These are phyloP conservation scores for Trachelus stipa DNA, from an alignment of 2,888 invertebrate genomes.

Conservation along the genomic window DNA sequence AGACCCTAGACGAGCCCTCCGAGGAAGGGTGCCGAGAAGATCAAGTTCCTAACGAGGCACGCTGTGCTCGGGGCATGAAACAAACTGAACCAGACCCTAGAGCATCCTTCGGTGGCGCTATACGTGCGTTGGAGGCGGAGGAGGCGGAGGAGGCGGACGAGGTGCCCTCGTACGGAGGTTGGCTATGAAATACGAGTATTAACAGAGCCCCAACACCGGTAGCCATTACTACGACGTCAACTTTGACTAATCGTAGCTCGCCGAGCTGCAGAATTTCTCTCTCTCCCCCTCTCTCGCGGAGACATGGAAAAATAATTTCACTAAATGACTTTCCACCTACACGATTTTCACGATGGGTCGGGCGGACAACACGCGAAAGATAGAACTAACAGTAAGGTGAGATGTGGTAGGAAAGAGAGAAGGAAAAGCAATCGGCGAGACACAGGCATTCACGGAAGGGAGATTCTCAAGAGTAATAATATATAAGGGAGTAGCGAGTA, in stretches of 20 bases:
- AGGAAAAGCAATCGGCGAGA: no score
- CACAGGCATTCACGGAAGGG: no score
- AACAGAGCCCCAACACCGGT: conserved; percentile 34
- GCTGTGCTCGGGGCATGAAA: conserved; percentile 52
- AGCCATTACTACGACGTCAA: conserved; percentile 16
- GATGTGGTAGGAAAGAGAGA: no score
- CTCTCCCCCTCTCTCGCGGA: conserved; percentile 18
- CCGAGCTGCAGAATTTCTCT: conserved; percentile 21
- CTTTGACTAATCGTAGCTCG: conserved; percentile 35
- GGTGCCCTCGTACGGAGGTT: conserved; percentile 20
- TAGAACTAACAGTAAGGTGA: no score
- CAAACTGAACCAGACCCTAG: conserved; percentile 51
- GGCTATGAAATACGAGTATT: conserved; percentile 54
- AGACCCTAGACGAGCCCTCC: conserved; percentile 34
- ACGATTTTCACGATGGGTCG: no score
- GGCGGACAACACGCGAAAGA: no score
- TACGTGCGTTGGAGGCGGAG: conserved; percentile 4
- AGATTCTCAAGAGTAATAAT: no score
- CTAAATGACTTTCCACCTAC: conserved; percentile 22
- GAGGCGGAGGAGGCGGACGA: conserved; percentile 23
- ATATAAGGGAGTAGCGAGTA: no score
- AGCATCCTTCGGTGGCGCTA: conserved; percentile 22
- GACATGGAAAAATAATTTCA: conserved; percentile 24
- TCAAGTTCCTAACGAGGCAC: conserved; percentile 61
- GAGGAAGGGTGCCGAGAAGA: conserved; percentile 36